Evolutionary conservation across 2,797 vertebrate species (phyloP).

Genomic region (Threskiornis aethiopicus): DNA sequence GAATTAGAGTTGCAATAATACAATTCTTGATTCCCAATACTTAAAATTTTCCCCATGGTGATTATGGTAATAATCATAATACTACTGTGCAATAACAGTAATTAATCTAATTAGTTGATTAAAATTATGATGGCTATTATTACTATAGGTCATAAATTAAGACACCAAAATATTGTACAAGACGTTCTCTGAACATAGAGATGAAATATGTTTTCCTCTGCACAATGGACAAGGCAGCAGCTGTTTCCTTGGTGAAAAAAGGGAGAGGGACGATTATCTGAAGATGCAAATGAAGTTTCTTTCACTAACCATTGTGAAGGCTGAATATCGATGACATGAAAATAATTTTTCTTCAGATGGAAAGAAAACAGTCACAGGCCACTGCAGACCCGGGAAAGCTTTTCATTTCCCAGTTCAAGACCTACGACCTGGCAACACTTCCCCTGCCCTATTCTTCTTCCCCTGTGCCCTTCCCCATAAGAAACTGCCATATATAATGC

Average conservation of each 20-base stretch:
- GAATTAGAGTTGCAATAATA: slow-evolving; percentile 4
- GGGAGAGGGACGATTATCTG: slow-evolving; percentile 19
- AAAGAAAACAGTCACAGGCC: background rate
- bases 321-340: background rate
- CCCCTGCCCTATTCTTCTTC: background rate
- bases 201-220: slow-evolving; percentile 54
- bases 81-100: slow-evolving; percentile 39
- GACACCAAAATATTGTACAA: slow-evolving; percentile 32
- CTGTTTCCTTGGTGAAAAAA: slow-evolving; percentile 55
- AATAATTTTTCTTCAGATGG: background rate
- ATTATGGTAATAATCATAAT: slow-evolving; percentile 18
- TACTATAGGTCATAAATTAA: slow-evolving; percentile 59
- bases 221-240: slow-evolving; percentile 49
- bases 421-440: background rate
- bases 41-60: slow-evolving; percentile 19
- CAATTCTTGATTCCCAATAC: background rate
- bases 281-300: slow-evolving; percentile 43
- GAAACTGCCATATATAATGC: background rate
- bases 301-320: slow-evolving; percentile 13
- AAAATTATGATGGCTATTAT: slow-evolving; percentile 51
- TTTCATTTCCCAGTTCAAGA: background rate
- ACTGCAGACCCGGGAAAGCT: background rate
- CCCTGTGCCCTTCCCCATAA: background rate
- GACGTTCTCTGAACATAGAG: slow-evolving; percentile 45
- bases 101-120: slow-evolving; percentile 65